These are phyloP conservation scores for Oryzias javanicus DNA, from an alignment of 2,113 vertebrate species.

Conservation along the genomic window DNA sequence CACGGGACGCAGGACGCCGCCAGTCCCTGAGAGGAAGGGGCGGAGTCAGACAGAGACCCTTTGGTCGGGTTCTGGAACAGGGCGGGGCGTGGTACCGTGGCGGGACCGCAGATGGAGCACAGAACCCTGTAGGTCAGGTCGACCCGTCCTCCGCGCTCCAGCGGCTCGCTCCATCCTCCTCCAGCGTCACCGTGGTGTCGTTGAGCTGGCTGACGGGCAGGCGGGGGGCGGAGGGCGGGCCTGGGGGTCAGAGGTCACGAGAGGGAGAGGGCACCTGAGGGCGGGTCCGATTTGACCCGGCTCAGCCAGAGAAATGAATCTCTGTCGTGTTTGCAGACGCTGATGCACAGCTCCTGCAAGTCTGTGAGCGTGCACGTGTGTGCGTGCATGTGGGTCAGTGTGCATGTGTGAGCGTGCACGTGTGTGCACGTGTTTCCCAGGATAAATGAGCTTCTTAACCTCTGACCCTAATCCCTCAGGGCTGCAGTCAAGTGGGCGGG, in stretches of 20 bases:
- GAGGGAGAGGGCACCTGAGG: too few species aligned
- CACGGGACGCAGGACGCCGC: slow-evolving; percentile 63
- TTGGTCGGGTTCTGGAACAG: background rate
- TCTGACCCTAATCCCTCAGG: too few species aligned
- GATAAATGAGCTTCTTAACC: too few species aligned
- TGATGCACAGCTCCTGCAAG: too few species aligned
- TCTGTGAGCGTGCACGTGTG: too few species aligned
- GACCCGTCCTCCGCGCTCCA: slow-evolving; percentile 75
- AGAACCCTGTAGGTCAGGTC: slow-evolving; percentile 78
- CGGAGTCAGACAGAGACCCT: background rate
- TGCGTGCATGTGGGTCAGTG: too few species aligned
- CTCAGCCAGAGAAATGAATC: background rate
- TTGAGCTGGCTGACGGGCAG: slow-evolving; percentile 81
- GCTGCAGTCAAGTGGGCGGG: too few species aligned
- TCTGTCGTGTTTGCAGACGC: too few species aligned
- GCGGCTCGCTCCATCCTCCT: slow-evolving; percentile 87
- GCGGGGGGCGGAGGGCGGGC: slow-evolving; percentile 79
- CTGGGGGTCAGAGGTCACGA: slow-evolving; percentile 60
- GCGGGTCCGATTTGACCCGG: background rate
- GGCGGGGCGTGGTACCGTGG: slow-evolving; percentile 5
- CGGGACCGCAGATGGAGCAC: slow-evolving; percentile 69
- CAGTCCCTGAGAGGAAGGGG: slow-evolving; percentile 28
- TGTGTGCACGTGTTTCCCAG: too few species aligned
- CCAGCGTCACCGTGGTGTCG: slow-evolving; percentile 78
- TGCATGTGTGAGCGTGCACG: too few species aligned